A percentile compares a stretch with the other conserved stretches of the same genome.
Evolutionary conservation across 2,888 invertebrate genomes (phyloP).

Genomic region (Thelaira solivaga): DNA sequence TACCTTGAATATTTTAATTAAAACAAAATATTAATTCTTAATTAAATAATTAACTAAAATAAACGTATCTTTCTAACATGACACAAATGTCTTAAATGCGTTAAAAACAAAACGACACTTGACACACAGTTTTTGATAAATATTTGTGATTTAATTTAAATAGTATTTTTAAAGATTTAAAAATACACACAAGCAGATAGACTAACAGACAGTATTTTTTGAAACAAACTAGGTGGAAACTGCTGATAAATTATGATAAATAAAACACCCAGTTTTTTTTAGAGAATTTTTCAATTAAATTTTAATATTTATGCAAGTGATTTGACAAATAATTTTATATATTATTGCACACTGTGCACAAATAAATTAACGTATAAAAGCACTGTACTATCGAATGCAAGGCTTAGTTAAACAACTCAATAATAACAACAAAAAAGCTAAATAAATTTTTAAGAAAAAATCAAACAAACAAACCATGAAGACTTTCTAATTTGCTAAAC

Average conservation of each 20-base stretch:
- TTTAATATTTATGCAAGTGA: conserved; percentile 17
- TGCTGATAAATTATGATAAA: conserved; percentile 54
- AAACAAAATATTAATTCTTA: too few species aligned
- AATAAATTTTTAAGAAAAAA: neutral
- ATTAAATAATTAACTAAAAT: neutral
- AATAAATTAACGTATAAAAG: neutral
- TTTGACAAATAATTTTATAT: conserved; percentile 45
- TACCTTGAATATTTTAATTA: neutral
- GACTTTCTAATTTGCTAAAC: conserved; percentile 38
- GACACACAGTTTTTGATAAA: conserved; percentile 27
- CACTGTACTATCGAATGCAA: neutral
- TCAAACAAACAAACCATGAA: conserved; percentile 3
- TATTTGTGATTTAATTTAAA: neutral
- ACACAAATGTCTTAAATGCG: conserved; percentile 30
- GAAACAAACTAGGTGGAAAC: conserved; percentile 48
- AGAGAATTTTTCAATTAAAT: conserved; percentile 9
- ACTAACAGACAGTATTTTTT: neutral
- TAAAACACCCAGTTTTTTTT: conserved; percentile 22
- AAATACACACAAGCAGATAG: too few species aligned
- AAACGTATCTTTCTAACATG: neutral
- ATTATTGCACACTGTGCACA: neutral
- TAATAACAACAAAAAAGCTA: neutral
- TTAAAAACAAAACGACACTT: conserved; percentile 47
- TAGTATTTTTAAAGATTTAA: too few species aligned
- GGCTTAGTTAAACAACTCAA: conserved; percentile 2